Conservation (phyloP, 2,797 vertebrate species). For the Anas bahamensis region DNA sequence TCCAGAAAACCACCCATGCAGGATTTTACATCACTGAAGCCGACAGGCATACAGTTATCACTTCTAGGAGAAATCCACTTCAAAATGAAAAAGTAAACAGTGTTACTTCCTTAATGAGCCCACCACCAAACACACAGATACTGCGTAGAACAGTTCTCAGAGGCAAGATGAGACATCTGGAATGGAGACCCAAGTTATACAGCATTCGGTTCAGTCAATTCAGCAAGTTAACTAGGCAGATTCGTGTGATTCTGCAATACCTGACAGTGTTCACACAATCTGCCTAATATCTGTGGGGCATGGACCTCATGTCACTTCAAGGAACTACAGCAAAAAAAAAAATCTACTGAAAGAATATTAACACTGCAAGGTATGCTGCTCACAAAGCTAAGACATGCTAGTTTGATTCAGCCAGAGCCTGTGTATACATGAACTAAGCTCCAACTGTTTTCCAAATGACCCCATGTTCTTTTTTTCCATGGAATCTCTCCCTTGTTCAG, state of each 20-base stretch:
- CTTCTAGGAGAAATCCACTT: neutral
- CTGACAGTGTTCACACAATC: neutral
- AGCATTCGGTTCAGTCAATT: neutral
- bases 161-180: neutral
- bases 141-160: neutral
- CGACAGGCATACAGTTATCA: fast-evolving
- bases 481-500: neutral
- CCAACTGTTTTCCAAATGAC: neutral
- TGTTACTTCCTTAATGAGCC: neutral
- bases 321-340: neutral
- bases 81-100: neutral
- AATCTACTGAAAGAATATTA: neutral
- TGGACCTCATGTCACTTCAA: neutral
- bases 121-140: neutral
- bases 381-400: neutral
- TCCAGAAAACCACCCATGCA: neutral
- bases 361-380: neutral
- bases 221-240: neutral
- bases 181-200: neutral
- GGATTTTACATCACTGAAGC: neutral
- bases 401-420: neutral
- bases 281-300: neutral
- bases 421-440: neutral
- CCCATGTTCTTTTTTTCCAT: neutral
- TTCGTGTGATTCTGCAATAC: neutral